These are phyloP conservation scores for Lottia scabra DNA, from an alignment of 2,888 invertebrate genomes.

Conservation along the genomic window DNA sequence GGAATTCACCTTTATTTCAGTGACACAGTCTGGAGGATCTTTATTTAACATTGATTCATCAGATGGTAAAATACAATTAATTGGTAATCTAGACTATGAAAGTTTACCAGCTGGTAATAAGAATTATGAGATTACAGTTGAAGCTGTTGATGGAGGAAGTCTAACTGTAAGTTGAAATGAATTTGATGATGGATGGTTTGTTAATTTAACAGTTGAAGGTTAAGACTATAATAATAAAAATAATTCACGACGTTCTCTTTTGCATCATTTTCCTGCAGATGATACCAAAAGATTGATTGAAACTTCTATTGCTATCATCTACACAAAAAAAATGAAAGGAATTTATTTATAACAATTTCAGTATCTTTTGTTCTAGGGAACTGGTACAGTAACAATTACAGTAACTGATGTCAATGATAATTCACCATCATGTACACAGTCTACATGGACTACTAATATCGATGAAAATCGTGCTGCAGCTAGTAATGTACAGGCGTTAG, in stretches of 20 bases:
- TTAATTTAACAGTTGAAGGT: no score
- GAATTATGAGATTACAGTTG: constrained; percentile 40
- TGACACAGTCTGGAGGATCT: constrained; percentile 41
- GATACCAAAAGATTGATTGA: neutral
- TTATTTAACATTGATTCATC: constrained; percentile 48
- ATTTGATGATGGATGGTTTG: no score
- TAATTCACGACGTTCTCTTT: no score
- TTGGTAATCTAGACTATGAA: constrained; percentile 38
- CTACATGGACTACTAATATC: constrained; percentile 20
- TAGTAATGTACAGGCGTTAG: neutral
- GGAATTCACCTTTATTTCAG: constrained; percentile 38
- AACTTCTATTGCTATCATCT: no score
- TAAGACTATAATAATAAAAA: no score
- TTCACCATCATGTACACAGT: constrained; percentile 41
- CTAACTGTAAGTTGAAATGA: constrained; percentile 21
- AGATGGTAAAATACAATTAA: constrained; percentile 42
- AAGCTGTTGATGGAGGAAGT: constrained; percentile 49
- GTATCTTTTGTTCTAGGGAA: constrained; percentile 36
- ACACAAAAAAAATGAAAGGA: no score
- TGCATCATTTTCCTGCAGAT: neutral
- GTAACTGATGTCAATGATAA: constrained; percentile 56
- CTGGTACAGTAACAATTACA: constrained; percentile 48
- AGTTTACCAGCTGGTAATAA: constrained; percentile 28
- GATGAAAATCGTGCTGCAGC: constrained; percentile 15
- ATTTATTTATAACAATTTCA: neutral